Conservation (phyloP, 2,113 vertebrate species). For the Eulacestoma nigropectus region DNA sequence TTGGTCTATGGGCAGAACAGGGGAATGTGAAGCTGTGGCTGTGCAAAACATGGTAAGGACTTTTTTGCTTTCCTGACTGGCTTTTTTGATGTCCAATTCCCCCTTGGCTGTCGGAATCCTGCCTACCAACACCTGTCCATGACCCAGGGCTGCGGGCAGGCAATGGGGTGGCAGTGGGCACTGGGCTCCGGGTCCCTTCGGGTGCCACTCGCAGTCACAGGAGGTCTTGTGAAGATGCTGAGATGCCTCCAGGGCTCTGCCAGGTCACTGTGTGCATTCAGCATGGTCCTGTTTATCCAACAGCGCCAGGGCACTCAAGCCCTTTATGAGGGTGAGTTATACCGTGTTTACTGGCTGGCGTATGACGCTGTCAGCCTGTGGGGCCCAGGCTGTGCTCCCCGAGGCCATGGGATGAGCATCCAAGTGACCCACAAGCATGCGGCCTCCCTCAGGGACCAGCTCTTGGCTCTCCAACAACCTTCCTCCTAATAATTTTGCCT, state of each 20-base stretch:
- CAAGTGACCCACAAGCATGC: rapidly evolving
- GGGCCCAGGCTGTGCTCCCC: background rate
- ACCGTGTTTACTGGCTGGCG: background rate
- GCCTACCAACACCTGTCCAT: rapidly evolving
- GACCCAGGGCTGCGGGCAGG: background rate
- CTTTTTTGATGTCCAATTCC: background rate
- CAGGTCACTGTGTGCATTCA: rapidly evolving
- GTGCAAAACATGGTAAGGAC: background rate
- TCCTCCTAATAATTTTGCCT: conserved; percentile 11
- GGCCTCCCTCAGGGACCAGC: background rate
- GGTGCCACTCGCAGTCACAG: background rate
- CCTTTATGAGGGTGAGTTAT: background rate
- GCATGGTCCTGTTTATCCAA: background rate
- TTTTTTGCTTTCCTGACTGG: background rate
- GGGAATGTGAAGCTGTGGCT: background rate
- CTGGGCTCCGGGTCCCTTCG: rapidly evolving
- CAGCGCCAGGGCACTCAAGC: background rate
- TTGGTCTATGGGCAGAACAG: background rate
- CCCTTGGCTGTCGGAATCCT: rapidly evolving
- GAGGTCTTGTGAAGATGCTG: background rate
- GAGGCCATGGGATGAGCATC: background rate
- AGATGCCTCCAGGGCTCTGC: background rate
- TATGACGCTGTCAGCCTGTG: background rate
- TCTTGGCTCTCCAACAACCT: conserved; percentile 27
- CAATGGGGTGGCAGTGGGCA: background rate